Conservation (phyloP, 2,888 invertebrate genomes). For the Eupithecia tripunctaria region DNA sequence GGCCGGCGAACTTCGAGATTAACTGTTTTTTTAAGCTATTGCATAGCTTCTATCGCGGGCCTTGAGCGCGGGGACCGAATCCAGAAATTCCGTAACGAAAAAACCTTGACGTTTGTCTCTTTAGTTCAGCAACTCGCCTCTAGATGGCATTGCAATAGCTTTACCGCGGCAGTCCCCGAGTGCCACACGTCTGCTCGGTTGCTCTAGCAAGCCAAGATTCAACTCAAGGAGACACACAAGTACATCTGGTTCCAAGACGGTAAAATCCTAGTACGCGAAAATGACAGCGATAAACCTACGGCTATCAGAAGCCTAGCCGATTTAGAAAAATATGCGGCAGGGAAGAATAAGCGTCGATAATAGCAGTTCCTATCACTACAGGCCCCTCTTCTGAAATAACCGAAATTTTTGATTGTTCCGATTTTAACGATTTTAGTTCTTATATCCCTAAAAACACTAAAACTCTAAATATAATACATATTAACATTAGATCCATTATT, state of each 20-base stretch:
- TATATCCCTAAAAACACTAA: background rate
- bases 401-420: background rate
- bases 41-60: no score
- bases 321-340: background rate
- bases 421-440: background rate
- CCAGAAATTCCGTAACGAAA: no score
- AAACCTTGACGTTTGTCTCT: no score
- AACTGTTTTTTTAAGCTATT: no score
- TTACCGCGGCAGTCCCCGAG: no score
- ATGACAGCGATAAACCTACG: background rate
- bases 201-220: slow-evolving; percentile 2
- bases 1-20: no score
- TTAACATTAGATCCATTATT: background rate
- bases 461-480: background rate
- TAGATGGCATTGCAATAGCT: no score
- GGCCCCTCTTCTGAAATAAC: background rate
- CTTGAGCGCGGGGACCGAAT: no score
- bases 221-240: slow-evolving; percentile 7
- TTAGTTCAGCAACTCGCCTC: no score
- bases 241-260: slow-evolving; percentile 3
- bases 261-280: slow-evolving; percentile 3
- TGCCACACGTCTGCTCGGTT: no score
- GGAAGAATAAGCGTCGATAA: background rate
- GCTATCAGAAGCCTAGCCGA: background rate
- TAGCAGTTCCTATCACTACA: background rate